phyloP scores from a whole-genome alignment of 2,113 vertebrate species.

The Tauraco erythrolophus region DNA sequence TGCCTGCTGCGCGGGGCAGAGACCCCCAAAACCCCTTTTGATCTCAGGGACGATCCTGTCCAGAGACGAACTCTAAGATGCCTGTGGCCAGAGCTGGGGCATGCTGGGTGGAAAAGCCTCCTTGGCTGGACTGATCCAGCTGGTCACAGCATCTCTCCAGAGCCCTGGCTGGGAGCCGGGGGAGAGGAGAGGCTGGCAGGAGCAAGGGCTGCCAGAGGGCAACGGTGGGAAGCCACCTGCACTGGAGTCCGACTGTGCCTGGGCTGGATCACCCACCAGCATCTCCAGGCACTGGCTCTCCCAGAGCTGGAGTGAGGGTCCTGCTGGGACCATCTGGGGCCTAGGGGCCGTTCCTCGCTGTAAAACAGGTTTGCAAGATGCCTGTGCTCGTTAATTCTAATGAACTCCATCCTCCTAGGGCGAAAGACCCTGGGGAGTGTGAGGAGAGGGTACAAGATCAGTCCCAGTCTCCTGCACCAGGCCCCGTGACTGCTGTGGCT shows the following conservation, averaged over 20 bases:
- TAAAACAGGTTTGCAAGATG: background rate
- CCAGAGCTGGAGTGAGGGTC: background rate
- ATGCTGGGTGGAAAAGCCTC: background rate
- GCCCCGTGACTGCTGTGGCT: background rate
- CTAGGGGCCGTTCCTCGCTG: background rate
- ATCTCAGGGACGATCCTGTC: fast-evolving
- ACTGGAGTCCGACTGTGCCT: fast-evolving
- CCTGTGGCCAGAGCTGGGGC: fast-evolving
- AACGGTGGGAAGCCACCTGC: background rate
- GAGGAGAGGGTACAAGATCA: background rate
- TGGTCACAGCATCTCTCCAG: fast-evolving
- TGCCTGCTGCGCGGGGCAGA: background rate
- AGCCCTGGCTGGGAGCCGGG: background rate
- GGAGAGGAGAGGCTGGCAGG: background rate
- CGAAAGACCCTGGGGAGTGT: background rate
- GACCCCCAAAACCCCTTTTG: background rate
- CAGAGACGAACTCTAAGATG: background rate
- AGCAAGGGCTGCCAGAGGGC: background rate
- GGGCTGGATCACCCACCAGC: background rate
- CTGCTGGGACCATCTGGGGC: background rate
- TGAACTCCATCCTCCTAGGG: background rate
- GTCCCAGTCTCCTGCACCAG: too few relatives aligned
- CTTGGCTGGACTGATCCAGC: background rate
- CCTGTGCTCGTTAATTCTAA: background rate
- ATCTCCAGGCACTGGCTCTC: background rate